phyloP scores from a whole-genome alignment of 1,140 invertebrate genomes.

The Meloidogyne exigua region DNA sequence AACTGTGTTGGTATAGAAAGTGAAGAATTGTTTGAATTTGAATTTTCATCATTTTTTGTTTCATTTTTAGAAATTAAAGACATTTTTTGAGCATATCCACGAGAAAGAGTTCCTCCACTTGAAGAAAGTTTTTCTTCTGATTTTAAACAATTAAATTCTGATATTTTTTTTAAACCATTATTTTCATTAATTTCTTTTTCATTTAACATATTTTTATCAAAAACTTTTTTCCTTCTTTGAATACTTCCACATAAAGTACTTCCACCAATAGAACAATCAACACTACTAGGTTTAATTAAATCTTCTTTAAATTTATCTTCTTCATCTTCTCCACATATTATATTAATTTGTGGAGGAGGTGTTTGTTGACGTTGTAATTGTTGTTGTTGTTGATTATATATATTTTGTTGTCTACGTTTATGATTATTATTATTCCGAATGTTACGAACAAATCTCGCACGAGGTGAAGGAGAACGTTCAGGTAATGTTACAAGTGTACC shows the following conservation, averaged over 20 bases:
- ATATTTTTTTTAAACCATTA: background rate
- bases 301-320: constrained; percentile 1
- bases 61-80: background rate
- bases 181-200: background rate
- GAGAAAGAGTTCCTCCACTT: background rate
- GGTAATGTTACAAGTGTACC: background rate
- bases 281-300: background rate
- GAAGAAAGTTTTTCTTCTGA: background rate
- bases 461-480: background rate
- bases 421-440: background rate
- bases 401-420: background rate
- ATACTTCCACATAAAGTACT: background rate
- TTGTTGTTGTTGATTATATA: too few relatives aligned
- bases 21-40: background rate
- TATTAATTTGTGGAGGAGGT: background rate
- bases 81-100: constrained; percentile 4
- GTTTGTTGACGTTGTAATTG: background rate
- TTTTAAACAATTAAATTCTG: background rate
- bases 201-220: background rate
- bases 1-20: background rate
- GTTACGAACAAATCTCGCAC: background rate
- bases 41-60: background rate
- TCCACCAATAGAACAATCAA: background rate
- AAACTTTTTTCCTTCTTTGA: background rate
- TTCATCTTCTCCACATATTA: background rate